A percentile compares a stretch with the other conserved stretches of the same genome.
These are phyloP conservation scores for Sarcophaga carnaria DNA, from an alignment of 2,888 invertebrate genomes.

Conservation along the genomic window DNA sequence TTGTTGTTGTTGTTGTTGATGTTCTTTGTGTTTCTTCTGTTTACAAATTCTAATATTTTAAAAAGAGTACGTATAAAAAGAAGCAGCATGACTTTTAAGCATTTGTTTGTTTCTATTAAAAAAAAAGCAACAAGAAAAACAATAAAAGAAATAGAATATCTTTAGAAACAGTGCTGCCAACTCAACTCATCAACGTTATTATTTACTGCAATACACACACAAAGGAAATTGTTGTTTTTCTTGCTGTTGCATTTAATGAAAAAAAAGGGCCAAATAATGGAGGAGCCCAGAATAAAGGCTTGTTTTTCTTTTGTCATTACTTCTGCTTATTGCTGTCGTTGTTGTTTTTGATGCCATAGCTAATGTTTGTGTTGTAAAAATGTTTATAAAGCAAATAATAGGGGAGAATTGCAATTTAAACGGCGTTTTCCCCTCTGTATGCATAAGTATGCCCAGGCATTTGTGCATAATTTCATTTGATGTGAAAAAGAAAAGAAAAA, in stretches of 20 bases:
- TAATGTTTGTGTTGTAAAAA: background rate
- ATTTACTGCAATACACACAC: background rate
- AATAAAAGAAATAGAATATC: conserved; percentile 6
- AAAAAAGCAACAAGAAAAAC: background rate
- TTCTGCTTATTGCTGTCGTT: background rate
- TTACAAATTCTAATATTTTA: background rate
- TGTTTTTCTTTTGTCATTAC: conserved; percentile 8
- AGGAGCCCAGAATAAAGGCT: conserved; percentile 13
- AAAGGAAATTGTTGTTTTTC: conserved; percentile 19
- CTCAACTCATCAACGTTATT: conserved; percentile 36
- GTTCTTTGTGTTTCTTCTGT: background rate
- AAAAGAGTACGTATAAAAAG: too few relatives aligned
- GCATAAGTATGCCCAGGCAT: conserved; percentile 8
- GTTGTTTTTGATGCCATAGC: background rate
- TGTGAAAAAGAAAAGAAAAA: background rate
- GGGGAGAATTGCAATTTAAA: conserved; percentile 33
- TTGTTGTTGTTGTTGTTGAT: background rate
- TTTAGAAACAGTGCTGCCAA: conserved; percentile 14
- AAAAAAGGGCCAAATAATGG: conserved; percentile 37
- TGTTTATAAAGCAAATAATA: conserved; percentile 33
- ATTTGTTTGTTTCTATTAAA: background rate
- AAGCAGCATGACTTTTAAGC: too few relatives aligned
- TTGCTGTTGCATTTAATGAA: background rate
- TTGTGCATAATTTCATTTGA: conserved; percentile 44
- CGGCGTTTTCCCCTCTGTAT: conserved; percentile 1